phyloP scores from a whole-genome alignment of 2,113 vertebrate species.

The Pygoscelis antarcticus region DNA sequence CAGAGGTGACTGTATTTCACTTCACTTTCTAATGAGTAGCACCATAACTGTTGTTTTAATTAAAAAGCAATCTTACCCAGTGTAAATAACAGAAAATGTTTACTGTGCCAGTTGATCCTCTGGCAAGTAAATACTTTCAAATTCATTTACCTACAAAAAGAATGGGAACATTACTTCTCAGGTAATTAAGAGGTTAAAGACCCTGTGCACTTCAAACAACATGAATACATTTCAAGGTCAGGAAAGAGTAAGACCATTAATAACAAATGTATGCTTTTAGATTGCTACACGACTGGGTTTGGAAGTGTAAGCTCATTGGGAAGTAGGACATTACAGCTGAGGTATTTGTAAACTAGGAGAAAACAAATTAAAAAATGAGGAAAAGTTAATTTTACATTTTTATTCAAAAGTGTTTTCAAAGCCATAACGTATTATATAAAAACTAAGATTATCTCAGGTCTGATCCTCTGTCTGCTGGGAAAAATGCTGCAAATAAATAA shows the following conservation, averaged over 20 bases:
- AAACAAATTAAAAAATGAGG: slow-evolving; percentile 8
- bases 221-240: not conserved
- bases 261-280: not conserved
- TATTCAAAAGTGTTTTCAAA: not conserved
- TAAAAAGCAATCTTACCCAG: slow-evolving; percentile 21
- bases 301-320: slow-evolving; percentile 5
- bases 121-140: slow-evolving; percentile 41
- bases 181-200: slow-evolving; percentile 38
- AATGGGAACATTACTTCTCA: not conserved
- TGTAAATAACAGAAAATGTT: slow-evolving; percentile 17
- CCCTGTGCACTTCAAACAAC: not conserved
- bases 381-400: not conserved
- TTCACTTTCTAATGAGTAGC: slow-evolving; percentile 3
- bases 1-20: not conserved
- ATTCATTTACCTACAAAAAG: not conserved
- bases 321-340: not conserved
- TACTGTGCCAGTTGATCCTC: not conserved
- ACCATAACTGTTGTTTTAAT: slow-evolving; percentile 15
- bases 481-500: not conserved
- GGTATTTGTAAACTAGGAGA: not conserved
- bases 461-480: not conserved
- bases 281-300: not conserved
- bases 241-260: not conserved
- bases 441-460: not conserved
- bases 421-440: not conserved